Base-by-base conservation (phyloP, 2,113 vertebrate genomes). In the Aplodontia rufa region DNA sequence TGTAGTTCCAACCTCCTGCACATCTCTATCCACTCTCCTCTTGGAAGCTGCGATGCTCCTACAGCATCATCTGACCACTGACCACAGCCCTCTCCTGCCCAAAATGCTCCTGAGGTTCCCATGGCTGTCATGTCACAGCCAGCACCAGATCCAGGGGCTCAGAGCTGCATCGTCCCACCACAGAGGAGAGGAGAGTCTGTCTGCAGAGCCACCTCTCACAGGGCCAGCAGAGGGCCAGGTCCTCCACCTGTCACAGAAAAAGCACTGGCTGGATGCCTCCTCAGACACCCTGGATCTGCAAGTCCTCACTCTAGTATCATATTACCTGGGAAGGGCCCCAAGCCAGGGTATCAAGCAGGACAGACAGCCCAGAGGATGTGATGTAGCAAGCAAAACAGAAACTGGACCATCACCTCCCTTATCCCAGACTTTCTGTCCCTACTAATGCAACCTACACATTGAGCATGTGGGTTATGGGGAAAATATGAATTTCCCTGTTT, bases 361-460 rank as follows among this genome's bases (percentile, higher is more conserved):
- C 42, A 49, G 12, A 11, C 11, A 9, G 37, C 30, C 40, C 72
- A 45, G 58, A 78, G 7, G 8, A 24, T 3, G 62, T 0, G 2
- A 0, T 1, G 47, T 4, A 24, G 58, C 3, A 16, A 91, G 74
- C 24, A 11, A 42, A 19, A 60, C 49, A 1, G 5, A 24, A n/a
- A 42, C 60, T 24, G 20, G 40, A 26, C 62, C 1, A 1, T 49
- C 71, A 30, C 71, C 93, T 93, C 78, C 93, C 37, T 87, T 16
- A 12, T 35, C 74, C 86, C 35, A 55, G 26, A 14, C 60, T 45
- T 40, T 20, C 79, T 53, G 62, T 40, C 75, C 53, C 64, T 68
- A 1, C 13, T 49, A 42, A 24, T 51, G 10, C n/a, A 30, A 28
- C 35, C 72, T 17, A 0, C 3, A 1, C 1, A 13, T 6, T 22